Evolutionary conservation across 2,113 vertebrate genomes (phyloP), one percentile per base, ranked within the genome.

Genomic region (Pelecanus crispus): DNA sequence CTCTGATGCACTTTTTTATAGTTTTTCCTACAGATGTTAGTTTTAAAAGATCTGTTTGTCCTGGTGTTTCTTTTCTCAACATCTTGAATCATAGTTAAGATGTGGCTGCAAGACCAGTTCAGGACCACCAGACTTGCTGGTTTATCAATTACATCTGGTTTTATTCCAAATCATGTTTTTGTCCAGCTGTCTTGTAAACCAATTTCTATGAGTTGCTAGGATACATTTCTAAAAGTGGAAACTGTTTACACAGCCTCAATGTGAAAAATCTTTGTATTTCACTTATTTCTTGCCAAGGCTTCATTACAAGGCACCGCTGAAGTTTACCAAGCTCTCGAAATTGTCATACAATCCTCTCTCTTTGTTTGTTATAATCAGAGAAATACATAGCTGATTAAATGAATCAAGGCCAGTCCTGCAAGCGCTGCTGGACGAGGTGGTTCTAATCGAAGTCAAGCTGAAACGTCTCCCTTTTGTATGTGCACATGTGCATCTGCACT

Each of bases 181-280:
- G 91, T 95, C 92, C 94, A 96, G 85, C 91, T 97, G 84, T 89
- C 91, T 92, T 91, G 89, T 81, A 77, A 94, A 95, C 71, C 53
- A 36, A 31, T 91, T 91, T 63, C 81, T 72, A 0, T 38, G 84
- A 95, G 96, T 97, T 97, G 94, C 94, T 97, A 97, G 94, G 96
- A 95, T 92, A 94, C 95, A 66, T 94, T 89, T 97, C 97, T 96
- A 94, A 96, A 97, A 94, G 90, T 31, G 62, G 97, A 95, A 96
- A 72, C 72, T 17, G 28, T 94, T 94, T 94, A 95, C 84, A 94
- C 58, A 55, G 16, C 62, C 72, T 90, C 88, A 77, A 17, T 71
- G 78, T 81, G 83, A 94, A 75, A 92, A 91, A 82, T 94, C 89
- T 92, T 96, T 94, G 86, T 65, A 5, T 81, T 72, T 87, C 86